Conservation (phyloP, 2,888 invertebrate species). For the Unio delphinus region DNA sequence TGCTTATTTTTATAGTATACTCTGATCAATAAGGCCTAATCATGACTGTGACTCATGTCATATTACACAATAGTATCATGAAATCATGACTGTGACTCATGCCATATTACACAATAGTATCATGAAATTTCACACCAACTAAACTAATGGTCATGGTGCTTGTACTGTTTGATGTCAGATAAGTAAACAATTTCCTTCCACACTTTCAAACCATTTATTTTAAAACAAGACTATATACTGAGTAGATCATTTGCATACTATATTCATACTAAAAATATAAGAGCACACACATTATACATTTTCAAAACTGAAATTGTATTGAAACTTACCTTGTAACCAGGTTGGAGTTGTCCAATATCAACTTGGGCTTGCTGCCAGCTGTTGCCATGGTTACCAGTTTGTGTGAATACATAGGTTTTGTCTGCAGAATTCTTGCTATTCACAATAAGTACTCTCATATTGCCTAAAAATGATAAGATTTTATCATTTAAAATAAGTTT, state of each 20-base stretch:
- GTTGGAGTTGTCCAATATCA: slow-evolving; percentile 55
- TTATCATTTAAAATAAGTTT: too few species aligned
- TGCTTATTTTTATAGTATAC: too few species aligned
- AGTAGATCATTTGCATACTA: neutral
- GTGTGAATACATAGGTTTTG: slow-evolving; percentile 43
- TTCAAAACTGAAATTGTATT: neutral
- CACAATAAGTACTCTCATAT: slow-evolving; percentile 41
- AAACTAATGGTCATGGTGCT: too few species aligned
- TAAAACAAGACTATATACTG: neutral
- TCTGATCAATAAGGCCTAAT: too few species aligned
- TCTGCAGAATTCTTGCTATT: slow-evolving; percentile 38
- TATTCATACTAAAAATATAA: neutral
- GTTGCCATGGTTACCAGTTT: slow-evolving; percentile 60
- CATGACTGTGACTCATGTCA: too few species aligned
- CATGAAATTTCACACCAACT: too few species aligned
- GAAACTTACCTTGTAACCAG: slow-evolving; percentile 55
- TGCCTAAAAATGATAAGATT: slow-evolving; percentile 24
- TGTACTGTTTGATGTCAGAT: too few species aligned
- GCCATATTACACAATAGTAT: too few species aligned
- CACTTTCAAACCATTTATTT: neutral
- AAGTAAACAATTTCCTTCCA: too few species aligned
- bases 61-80: too few species aligned
- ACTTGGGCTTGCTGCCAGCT: slow-evolving; percentile 56
- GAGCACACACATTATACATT: neutral
- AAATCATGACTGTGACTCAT: too few species aligned